Conservation (phyloP, 2,113 vertebrate species). For the Notothenia coriiceps region DNA sequence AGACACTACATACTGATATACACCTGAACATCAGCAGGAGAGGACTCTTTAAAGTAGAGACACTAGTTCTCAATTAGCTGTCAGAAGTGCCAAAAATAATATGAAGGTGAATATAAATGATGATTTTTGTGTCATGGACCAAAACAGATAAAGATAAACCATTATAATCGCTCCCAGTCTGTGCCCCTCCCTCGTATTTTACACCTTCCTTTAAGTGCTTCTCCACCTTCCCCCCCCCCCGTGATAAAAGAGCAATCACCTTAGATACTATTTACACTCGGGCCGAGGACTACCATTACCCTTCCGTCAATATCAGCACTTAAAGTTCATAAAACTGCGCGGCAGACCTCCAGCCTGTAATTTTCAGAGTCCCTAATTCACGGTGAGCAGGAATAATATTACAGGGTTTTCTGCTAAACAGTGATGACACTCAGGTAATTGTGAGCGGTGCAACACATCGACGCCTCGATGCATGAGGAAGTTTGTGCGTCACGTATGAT, state of each 20-base stretch:
- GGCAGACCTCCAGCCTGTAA: constrained; percentile 78
- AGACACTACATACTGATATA: too few species aligned
- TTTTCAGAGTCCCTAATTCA: constrained; percentile 81
- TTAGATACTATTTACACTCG: constrained; percentile 83
- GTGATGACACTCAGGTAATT: constrained; percentile 82
- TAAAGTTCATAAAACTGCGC: constrained; percentile 76
- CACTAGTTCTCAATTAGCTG: too few species aligned
- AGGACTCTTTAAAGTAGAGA: too few species aligned
- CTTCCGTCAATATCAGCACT: constrained; percentile 83
- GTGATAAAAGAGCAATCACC: constrained; percentile 78
- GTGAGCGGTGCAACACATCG: constrained; percentile 64
- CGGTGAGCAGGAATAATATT: constrained; percentile 80
- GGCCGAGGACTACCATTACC: constrained; percentile 81
- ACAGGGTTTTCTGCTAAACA: constrained; percentile 78
- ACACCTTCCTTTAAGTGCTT: constrained; percentile 41
- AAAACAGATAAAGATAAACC: not conserved
- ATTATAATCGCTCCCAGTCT: constrained; percentile 20
- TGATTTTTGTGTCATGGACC: not conserved
- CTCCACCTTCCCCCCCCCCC: constrained; percentile 45
- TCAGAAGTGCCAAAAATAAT: too few species aligned
- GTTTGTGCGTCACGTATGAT: constrained; percentile 33
- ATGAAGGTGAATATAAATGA: too few species aligned
- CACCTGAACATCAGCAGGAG: too few species aligned
- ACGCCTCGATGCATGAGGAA: constrained; percentile 55
- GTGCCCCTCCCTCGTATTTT: constrained; percentile 18